A percentile compares a stretch with the other conserved stretches of the same genome.
These are phyloP conservation scores for Aplysina aerophoba DNA, from an alignment of 37 sponge, comb jelly and placozoan genomes.

Conservation along the genomic window DNA sequence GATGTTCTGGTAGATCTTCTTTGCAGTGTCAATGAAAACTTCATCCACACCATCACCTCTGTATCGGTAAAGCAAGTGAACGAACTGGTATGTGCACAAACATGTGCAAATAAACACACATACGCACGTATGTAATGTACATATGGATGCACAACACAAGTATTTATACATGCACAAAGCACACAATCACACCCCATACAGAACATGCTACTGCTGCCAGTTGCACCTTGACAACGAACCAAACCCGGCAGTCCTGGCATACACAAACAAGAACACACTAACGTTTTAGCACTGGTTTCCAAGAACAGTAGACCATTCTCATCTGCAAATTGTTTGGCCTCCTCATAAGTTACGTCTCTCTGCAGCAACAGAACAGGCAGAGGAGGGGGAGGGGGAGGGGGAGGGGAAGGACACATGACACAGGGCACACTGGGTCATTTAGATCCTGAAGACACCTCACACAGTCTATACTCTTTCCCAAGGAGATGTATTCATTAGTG, in stretches of 20 bases:
- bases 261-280: conserved; percentile 36
- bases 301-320: conserved; percentile 97
- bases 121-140: not conserved
- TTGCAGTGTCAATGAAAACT: conserved; percentile 98
- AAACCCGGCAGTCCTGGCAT: too few relatives aligned
- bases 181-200: not conserved
- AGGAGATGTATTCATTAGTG: too few relatives aligned
- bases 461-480: too few relatives aligned
- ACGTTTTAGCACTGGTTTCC: conserved; percentile 98
- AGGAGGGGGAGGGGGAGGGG: not conserved
- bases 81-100: not conserved
- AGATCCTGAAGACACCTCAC: not conserved
- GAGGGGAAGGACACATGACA: not conserved
- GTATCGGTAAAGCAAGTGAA: not conserved
- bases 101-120: not conserved
- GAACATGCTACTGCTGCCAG: too few relatives aligned
- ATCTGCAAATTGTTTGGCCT: conserved; percentile 98
- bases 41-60: conserved; percentile 99
- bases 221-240: not conserved
- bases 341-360: conserved; percentile 99
- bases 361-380: conserved; percentile 43
- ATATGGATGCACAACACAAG: too few relatives aligned
- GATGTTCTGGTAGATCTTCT: conserved; percentile 98
- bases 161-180: not conserved
- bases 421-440: not conserved